Conservation (phyloP, 2,888 invertebrate species). For the Ptychoptera contaminata region DNA sequence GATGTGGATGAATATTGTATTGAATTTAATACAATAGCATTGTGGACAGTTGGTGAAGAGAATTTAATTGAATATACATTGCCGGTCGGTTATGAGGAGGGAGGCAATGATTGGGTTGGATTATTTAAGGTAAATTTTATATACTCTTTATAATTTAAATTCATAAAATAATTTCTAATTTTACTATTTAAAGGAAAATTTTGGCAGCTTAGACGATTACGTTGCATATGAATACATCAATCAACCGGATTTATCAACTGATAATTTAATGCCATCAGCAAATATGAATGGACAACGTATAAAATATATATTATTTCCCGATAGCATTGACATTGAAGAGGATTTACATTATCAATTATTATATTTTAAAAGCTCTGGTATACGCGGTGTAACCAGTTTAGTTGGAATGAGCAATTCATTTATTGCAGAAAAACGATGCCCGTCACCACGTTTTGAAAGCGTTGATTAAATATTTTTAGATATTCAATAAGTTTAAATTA, state of each 20-base stretch:
- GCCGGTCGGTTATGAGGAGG: constrained; percentile 32
- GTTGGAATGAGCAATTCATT: constrained; percentile 26
- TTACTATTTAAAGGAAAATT: constrained; percentile 42
- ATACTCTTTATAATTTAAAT: constrained; percentile 1
- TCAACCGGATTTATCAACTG: constrained; percentile 14
- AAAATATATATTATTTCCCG: constrained; percentile 26
- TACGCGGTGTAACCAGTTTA: constrained; percentile 27
- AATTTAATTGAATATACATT: constrained; percentile 26
- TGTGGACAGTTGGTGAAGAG: constrained; percentile 60
- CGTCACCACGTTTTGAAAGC: constrained; percentile 19
- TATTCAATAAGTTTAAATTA: neutral
- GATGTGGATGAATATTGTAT: constrained; percentile 51
- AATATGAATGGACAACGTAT: constrained; percentile 16
- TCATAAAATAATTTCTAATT: constrained; percentile 1
- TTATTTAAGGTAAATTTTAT: constrained; percentile 51
- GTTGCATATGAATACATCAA: constrained; percentile 61
- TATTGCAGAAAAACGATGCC: constrained; percentile 22
- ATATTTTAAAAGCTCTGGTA: constrained; percentile 29
- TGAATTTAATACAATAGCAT: constrained; percentile 47
- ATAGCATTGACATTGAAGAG: constrained; percentile 24
- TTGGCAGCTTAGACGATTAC: constrained; percentile 68
- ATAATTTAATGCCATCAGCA: constrained; percentile 8
- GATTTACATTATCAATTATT: constrained; percentile 25
- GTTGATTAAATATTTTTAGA: constrained; percentile 13
- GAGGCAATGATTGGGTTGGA: constrained; percentile 76